phyloP scores from a whole-genome alignment of 2,113 vertebrate species.

The Todiramphus saurophagus region DNA sequence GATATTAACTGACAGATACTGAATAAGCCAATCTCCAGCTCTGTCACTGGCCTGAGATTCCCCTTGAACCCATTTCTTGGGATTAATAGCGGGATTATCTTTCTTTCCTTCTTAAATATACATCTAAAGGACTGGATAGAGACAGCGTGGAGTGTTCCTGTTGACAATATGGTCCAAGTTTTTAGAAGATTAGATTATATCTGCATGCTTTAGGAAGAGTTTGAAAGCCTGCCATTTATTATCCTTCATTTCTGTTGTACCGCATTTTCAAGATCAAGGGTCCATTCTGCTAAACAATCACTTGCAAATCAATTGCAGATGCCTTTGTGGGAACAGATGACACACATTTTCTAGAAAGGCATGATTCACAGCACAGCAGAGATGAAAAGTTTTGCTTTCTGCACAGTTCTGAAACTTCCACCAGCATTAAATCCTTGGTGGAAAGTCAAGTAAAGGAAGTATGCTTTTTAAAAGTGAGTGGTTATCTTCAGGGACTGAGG shows the following conservation, averaged over 20 bases:
- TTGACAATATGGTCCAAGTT: background rate
- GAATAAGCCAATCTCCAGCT: background rate
- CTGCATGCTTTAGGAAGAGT: background rate
- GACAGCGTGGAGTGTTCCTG: background rate
- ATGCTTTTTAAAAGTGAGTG: background rate
- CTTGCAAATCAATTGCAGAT: background rate
- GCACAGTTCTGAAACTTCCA: background rate
- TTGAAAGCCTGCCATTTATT: background rate
- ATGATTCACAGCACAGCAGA: background rate
- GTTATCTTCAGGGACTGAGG: background rate
- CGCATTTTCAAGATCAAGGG: background rate
- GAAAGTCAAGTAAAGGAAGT: background rate
- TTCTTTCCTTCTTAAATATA: background rate
- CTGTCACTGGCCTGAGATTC: background rate
- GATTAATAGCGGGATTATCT: constrained; percentile 12
- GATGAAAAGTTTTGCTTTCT: background rate
- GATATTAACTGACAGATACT: background rate
- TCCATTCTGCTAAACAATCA: background rate
- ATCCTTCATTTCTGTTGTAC: background rate
- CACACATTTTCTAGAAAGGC: background rate
- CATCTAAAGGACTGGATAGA: background rate
- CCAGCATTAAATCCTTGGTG: background rate
- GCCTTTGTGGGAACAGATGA: background rate
- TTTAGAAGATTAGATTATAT: background rate
- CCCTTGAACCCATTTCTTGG: background rate